Evolutionary conservation across 2,888 invertebrate genomes (phyloP).

Genomic region (Onthophagus sagittarius): DNA sequence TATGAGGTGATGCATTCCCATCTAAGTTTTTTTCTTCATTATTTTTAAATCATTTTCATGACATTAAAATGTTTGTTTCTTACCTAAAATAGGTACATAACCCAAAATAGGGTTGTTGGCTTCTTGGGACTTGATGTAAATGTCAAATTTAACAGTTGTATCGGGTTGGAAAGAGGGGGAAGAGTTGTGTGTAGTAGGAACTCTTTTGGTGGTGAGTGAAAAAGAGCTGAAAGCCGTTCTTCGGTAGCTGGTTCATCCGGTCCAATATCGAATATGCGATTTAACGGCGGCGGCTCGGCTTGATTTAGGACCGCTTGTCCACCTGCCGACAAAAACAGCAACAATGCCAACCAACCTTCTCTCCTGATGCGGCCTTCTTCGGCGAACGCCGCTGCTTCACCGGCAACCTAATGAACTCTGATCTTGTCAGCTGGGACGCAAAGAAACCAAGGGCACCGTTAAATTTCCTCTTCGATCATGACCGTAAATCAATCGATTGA

Average conservation of each 20-base stretch:
- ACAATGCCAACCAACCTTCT: conserved; percentile 2
- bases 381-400: neutral
- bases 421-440: neutral
- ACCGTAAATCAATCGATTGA: neutral
- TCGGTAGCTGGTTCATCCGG: neutral
- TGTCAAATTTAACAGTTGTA: neutral
- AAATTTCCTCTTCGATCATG: neutral
- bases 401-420: neutral
- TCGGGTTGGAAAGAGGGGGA: neutral
- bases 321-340: conserved; percentile 11
- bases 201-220: neutral
- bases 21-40: neutral
- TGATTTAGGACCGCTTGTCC: conserved; percentile 8
- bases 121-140: neutral
- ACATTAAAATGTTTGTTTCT: neutral
- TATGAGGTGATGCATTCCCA: neutral
- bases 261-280: conserved; percentile 3
- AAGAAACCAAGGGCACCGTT: neutral
- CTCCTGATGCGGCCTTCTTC: conserved; percentile 15
- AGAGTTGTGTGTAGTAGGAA: neutral
- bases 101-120: neutral
- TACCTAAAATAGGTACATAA: too few relatives aligned
- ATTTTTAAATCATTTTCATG: neutral
- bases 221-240: neutral
- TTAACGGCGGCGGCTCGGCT: neutral